These are phyloP conservation scores for Coptotermes formosanus DNA, from an alignment of 1,140 invertebrate species.

Conservation along the genomic window DNA sequence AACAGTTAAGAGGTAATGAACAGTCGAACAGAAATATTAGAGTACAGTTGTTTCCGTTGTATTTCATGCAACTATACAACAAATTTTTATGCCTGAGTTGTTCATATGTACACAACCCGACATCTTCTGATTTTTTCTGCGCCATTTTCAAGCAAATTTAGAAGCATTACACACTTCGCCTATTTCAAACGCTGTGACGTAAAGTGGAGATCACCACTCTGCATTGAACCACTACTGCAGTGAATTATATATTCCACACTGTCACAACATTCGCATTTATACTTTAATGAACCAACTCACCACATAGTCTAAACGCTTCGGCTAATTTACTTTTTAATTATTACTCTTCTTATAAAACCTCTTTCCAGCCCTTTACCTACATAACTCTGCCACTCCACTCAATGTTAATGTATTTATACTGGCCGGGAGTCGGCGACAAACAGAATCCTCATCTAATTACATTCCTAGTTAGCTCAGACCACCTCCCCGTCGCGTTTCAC, in stretches of 20 bases:
- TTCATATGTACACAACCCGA: too few relatives aligned
- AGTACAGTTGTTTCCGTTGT: too few relatives aligned
- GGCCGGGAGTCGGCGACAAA: slow-evolving; percentile 14
- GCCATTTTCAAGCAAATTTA: too few relatives aligned
- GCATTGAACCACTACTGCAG: too few relatives aligned
- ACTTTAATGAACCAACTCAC: neutral
- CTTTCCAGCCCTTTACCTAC: neutral
- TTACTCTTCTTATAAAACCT: slow-evolving; percentile 4
- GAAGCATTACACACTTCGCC: too few relatives aligned
- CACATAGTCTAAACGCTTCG: slow-evolving; percentile 1
- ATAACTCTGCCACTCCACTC: slow-evolving; percentile 3
- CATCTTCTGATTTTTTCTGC: too few relatives aligned
- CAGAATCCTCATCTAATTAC: slow-evolving; percentile 19
- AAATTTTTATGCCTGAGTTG: too few relatives aligned
- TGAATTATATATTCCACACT: neutral
- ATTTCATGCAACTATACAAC: too few relatives aligned
- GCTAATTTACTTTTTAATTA: slow-evolving; percentile 6
- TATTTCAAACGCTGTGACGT: too few relatives aligned
- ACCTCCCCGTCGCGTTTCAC: slow-evolving; percentile 1
- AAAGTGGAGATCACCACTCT: too few relatives aligned
- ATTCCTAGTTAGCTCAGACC: slow-evolving; percentile 17
- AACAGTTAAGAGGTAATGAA: too few relatives aligned
- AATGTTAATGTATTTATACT: slow-evolving; percentile 20
- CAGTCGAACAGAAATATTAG: too few relatives aligned
- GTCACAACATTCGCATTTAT: slow-evolving; percentile 5